These are phyloP conservation scores for Aproaerema taeniolella DNA, from an alignment of 2,888 invertebrate species.

Conservation along the genomic window DNA sequence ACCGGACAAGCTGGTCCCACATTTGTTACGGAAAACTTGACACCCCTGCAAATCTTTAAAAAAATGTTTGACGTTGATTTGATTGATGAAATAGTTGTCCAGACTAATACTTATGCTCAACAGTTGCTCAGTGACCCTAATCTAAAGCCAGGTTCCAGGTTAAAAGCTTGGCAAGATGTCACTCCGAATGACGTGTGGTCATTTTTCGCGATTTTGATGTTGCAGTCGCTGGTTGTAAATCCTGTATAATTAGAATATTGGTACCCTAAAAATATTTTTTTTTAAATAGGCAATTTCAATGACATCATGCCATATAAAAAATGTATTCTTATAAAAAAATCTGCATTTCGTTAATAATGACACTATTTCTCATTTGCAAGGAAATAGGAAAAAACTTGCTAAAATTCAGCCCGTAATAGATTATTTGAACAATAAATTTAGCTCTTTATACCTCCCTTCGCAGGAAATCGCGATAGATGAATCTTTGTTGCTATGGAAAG, in stretches of 20 bases:
- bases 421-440: slow-evolving; percentile 19
- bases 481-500: slow-evolving; percentile 17
- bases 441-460: slow-evolving; percentile 6
- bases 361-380: too few relatives aligned
- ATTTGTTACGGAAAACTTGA: not conserved
- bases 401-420: slow-evolving; percentile 15
- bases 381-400: slow-evolving; percentile 18
- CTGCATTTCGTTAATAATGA: slow-evolving; percentile 22
- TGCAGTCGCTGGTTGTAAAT: too few relatives aligned
- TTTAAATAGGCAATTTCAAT: slow-evolving; percentile 21
- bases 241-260: slow-evolving; percentile 9
- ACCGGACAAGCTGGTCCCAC: not conserved
- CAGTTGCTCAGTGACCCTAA: slow-evolving; percentile 12
- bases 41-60: not conserved
- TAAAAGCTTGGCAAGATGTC: not conserved
- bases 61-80: not conserved
- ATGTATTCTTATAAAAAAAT: not conserved
- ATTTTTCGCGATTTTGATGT: not conserved
- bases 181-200: not conserved
- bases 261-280: not conserved
- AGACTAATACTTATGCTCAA: not conserved
- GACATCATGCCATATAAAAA: slow-evolving; percentile 15
- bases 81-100: not conserved
- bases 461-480: slow-evolving; percentile 20
- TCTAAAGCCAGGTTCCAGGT: too few relatives aligned